Evolutionary conservation across 2,797 vertebrate genomes (phyloP), one percentile per base, ranked within the genome.

Genomic region (Thripadectes ignobilis): DNA sequence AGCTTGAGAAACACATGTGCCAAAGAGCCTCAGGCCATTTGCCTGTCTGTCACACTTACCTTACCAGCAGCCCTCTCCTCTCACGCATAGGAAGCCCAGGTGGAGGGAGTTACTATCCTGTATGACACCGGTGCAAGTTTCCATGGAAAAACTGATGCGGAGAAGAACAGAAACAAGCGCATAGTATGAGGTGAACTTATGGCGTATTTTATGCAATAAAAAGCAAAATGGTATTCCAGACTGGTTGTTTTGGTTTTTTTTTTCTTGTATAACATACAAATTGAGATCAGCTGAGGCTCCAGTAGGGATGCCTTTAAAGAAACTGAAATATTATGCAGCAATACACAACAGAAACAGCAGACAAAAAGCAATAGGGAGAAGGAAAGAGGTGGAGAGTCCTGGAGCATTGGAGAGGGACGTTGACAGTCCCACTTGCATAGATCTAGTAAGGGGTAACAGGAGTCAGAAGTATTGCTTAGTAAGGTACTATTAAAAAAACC

Each of bases 241-340:
- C 16, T 74, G 41, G 2, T 41, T 41, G 14, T 41, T 41, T 4
- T 46, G 78, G 45, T 7, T 55, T 34, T 63, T 76, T 54, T 30
- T 77, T 41, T 38, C 57, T 78, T 94, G 68, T 95, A 58, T 91
- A 83, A 82, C 36, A 48, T 52, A 73, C 77, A 95, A 95, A 96
- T 93, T 92, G 77, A 95, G 77, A 80, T 96, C 94, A 95, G 84
- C 77, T 94, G 95, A 87, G 89, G 34, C 46, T 72, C 68, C 61
- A 67, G 0, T 6, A 76, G 38, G 12, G 36, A 7, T 58, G 49
- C 36, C 18, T 69, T 75, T 81, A 81, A 84, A 90, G 79, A 63
- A 88, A 54, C 48, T 55, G 36, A 90, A 81, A 52, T 20, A 26
- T 22, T 76, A 19, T 34, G 49, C 63, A 68, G 74, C 86, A 91